phyloP scores from a whole-genome alignment of 1,140 invertebrate species.

The Nilaparvata lugens region DNA sequence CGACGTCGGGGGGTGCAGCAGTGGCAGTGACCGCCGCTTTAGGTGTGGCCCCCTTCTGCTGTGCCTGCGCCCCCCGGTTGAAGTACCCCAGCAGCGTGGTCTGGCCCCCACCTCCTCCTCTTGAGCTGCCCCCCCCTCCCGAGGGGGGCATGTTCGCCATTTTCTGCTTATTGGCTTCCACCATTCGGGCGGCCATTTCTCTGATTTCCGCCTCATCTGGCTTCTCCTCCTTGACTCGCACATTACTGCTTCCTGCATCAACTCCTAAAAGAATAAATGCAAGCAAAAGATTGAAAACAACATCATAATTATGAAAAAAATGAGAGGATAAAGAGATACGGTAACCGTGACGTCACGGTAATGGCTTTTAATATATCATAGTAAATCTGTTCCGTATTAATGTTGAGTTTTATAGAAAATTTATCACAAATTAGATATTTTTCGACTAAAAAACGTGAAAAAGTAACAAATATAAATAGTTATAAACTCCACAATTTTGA shows the following conservation, averaged over 20 bases:
- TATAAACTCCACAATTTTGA: no score
- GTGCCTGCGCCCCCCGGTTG: conserved; percentile 28
- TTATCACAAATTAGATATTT: no score
- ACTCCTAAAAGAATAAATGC: neutral
- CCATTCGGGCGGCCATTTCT: conserved; percentile 74
- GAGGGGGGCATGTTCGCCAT: conserved; percentile 39
- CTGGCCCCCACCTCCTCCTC: conserved; percentile 29
- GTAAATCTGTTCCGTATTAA: no score
- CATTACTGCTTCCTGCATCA: neutral
- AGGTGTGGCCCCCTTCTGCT: conserved; percentile 29
- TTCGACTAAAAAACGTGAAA: no score
- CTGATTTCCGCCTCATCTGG: conserved; percentile 74
- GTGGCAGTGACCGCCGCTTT: neutral
- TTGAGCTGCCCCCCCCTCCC: conserved; percentile 2
- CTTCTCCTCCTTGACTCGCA: conserved; percentile 56
- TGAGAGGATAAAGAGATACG: neutral
- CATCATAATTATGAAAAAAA: neutral
- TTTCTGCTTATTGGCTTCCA: conserved; percentile 73
- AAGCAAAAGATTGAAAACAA: neutral
- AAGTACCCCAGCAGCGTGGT: conserved; percentile 50
- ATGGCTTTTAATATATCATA: no score
- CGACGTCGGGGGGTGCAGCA: neutral
- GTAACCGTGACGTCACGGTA: no score
- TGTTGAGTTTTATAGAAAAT: no score
- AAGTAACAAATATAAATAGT: no score